phyloP scores from a whole-genome alignment of 2,797 vertebrate species.

The Sebastes trivittatus region DNA sequence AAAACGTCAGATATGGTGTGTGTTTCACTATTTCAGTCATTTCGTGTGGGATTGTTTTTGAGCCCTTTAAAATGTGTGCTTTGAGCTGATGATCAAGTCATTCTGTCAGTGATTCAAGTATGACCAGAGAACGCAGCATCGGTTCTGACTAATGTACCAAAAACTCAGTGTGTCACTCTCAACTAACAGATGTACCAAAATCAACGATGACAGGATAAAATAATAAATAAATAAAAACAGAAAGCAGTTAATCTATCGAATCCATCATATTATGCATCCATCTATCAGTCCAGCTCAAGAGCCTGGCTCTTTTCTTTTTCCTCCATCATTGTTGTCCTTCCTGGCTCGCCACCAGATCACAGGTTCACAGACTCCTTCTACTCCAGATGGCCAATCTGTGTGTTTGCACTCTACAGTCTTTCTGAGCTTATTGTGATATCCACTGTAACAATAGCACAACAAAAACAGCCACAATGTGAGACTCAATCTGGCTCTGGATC shows the following conservation, averaged over 20 bases:
- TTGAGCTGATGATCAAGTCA: neutral
- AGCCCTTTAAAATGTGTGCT: neutral
- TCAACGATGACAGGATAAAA: neutral
- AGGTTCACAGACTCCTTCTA: conserved; percentile 23
- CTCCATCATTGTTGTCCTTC: neutral
- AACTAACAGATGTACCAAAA: neutral
- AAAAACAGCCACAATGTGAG: neutral
- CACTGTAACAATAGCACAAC: neutral
- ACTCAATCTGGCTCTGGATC: neutral
- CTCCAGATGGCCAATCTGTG: conserved; percentile 41
- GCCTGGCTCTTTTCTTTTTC: neutral
- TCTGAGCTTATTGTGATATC: conserved; percentile 24
- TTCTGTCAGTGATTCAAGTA: conserved; percentile 14
- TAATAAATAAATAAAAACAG: neutral
- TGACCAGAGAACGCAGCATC: neutral
- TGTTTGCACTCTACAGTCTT: conserved; percentile 13
- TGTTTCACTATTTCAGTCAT: neutral
- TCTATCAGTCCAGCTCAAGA: neutral
- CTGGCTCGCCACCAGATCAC: conserved; percentile 28
- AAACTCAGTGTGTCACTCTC: neutral
- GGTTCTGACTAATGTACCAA: conserved; percentile 19
- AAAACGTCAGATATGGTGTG: neutral
- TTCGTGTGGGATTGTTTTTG: neutral
- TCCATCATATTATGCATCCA: neutral
- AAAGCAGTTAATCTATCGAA: neutral